Evolutionary conservation across 92 coral and sea anemone genomes (phyloP).

Genomic region (Porites divaricata): DNA sequence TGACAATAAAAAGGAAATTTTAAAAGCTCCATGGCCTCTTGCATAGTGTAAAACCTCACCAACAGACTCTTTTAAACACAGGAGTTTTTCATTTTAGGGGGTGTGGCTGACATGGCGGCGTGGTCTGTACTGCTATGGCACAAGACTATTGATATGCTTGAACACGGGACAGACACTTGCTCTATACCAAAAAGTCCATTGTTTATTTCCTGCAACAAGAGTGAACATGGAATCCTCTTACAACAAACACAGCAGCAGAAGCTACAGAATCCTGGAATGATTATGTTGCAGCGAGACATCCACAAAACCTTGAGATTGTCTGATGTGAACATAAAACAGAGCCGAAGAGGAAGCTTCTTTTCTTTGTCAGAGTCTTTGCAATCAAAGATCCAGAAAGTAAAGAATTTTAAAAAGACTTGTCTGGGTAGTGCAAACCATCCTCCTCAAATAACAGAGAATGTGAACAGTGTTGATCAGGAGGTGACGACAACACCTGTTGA

Average conservation of each 20-base stretch:
- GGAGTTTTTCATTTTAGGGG: conserved; percentile 57
- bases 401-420: background rate
- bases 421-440: background rate
- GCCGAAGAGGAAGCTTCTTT: conserved; percentile 69
- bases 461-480: conserved; percentile 13
- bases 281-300: conserved; percentile 35
- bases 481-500: conserved; percentile 17
- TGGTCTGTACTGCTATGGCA: conserved; percentile 95
- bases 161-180: conserved; percentile 84
- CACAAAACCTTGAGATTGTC: conserved; percentile 30
- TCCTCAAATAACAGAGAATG: background rate
- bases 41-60: no score
- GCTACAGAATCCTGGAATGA: conserved; percentile 68
- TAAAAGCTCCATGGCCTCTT: no score
- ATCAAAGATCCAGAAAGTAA: background rate
- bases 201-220: conserved; percentile 78
- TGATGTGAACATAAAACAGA: conserved; percentile 54
- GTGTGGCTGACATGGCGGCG: conserved; percentile 96
- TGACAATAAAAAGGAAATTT: no score
- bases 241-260: background rate
- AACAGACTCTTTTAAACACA: no score
- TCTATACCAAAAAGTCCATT: conserved; percentile 80
- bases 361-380: conserved; percentile 33
- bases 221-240: conserved; percentile 10
- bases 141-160: conserved; percentile 85